These are phyloP conservation scores for Chitala chitala DNA, from an alignment of 2,113 vertebrate species.

Conservation along the genomic window DNA sequence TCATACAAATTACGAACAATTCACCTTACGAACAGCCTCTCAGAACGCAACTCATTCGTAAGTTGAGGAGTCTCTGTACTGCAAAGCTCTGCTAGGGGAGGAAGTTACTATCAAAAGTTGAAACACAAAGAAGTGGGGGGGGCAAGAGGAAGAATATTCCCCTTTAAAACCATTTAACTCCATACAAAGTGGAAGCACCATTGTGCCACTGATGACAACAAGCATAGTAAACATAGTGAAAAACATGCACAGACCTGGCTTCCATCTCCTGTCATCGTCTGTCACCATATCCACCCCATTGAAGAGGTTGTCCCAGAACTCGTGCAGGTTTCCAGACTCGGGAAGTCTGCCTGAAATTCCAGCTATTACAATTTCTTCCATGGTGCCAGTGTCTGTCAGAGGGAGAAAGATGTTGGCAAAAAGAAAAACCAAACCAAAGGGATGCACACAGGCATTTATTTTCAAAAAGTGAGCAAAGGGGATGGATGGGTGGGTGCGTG, in stretches of 20 bases:
- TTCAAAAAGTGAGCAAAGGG: background rate
- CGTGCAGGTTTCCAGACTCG: conserved; percentile 82
- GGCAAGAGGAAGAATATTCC: conserved; percentile 5
- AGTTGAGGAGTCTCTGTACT: too few species aligned
- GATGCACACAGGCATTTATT: too few species aligned
- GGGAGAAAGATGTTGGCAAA: background rate
- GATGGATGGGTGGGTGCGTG: background rate
- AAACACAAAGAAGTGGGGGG: background rate
- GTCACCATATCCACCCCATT: conserved; percentile 94
- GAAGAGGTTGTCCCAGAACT: conserved; percentile 95
- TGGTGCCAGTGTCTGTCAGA: conserved; percentile 50
- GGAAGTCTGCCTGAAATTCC: conserved; percentile 90
- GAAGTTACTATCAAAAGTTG: conserved; percentile 17
- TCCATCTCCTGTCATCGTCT: conserved; percentile 90
- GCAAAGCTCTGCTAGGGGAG: conserved; percentile 25
- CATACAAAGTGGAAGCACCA: too few species aligned
- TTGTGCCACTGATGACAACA: too few species aligned
- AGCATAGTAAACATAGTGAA: background rate
- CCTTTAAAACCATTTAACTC: too few species aligned
- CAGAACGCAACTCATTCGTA: too few species aligned
- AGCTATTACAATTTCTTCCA: conserved; percentile 93
- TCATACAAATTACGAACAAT: too few species aligned
- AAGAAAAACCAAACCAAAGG: too few species aligned
- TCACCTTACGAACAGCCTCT: too few species aligned
- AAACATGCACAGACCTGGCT: conserved; percentile 68